Evolutionary conservation across 2,888 invertebrate species (phyloP), one percentile per base, ranked within the genome.

Genomic region (Ametastegia equiseti): DNA sequence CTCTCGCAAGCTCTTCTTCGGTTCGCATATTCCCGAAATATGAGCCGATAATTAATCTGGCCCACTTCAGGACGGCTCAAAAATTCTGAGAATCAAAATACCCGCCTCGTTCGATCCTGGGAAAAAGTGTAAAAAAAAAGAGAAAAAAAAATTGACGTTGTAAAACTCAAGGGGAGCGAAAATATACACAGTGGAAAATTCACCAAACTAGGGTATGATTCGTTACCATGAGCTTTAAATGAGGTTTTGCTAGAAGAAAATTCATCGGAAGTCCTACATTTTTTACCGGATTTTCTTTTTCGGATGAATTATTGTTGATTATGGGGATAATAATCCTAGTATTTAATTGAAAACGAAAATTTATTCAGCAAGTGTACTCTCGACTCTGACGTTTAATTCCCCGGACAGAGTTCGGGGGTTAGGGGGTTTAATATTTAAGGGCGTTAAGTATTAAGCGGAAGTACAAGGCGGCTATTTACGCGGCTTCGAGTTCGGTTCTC

Each of bases 381-480:
- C n/a, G n/a, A 39, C 71, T 27, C 47, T n/a, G 71, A 27, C 71
- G 45, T 47, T 71, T 54, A 75, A 54, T 23, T 19, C 50, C 36
- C 30, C 19, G 50, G 36, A 9, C 9, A 6, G 23, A 2, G n/a
- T n/a, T 0, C 13, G 23, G 54, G 30, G 4, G 60, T 36, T 39
- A n/a, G n/a, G n/a, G 39, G 39, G 15, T 60, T 78, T 78, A 60
- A 78, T 78, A 78, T 78, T 78, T 78, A 78, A 78, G 9, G 30
- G 45, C 78, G 57, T 45, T 63, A 63, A 19, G 13, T 42, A 78
- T 60, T 78, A 78, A 57, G 63, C 45, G 3, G 9, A 27, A 60
- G 27, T 57, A 50, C 19, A 27, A 27, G 27, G 42, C n/a, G 60
- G 78, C 60, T 60, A 42, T 60, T 63, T 78, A 19, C 54, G 75